Conservation (phyloP, 2,797 vertebrate species). For the Xiphorhynchus erythropygius region DNA sequence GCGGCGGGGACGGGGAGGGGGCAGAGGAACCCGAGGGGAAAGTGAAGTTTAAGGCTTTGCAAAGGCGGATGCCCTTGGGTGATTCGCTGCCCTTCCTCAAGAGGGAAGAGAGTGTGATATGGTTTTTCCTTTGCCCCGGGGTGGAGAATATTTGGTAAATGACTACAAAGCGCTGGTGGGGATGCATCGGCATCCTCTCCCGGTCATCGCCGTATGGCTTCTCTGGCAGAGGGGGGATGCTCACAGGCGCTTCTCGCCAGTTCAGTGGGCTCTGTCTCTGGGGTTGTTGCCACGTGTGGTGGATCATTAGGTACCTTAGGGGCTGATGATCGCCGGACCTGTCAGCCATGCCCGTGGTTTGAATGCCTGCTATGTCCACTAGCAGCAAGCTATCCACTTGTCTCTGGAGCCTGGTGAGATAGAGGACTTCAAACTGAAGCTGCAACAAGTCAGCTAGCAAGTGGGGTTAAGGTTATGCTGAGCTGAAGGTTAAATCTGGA, state of each 20-base stretch:
- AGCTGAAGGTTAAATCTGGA: background rate
- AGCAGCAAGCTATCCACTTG: background rate
- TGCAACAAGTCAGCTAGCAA: background rate
- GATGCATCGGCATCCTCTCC: background rate
- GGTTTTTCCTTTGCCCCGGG: background rate
- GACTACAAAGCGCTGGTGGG: background rate
- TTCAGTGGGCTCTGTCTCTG: background rate
- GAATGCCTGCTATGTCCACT: rapidly evolving
- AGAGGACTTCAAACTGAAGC: background rate
- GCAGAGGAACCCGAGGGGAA: background rate
- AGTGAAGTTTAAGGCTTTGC: background rate
- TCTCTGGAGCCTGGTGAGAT: background rate
- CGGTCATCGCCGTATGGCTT: rapidly evolving
- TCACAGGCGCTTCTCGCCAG: rapidly evolving
- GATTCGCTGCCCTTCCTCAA: background rate
- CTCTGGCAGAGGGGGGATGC: background rate
- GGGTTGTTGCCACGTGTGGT: rapidly evolving
- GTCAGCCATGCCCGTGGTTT: rapidly evolving
- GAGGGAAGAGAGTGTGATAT: background rate
- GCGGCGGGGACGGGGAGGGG: background rate
- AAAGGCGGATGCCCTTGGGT: background rate
- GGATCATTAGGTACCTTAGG: background rate
- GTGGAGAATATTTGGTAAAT: background rate
- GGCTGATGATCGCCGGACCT: background rate
- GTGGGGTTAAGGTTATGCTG: background rate